phyloP scores from a whole-genome alignment of 53 echinoderm and acorn worm genomes.

The Arbacia lixula region DNA sequence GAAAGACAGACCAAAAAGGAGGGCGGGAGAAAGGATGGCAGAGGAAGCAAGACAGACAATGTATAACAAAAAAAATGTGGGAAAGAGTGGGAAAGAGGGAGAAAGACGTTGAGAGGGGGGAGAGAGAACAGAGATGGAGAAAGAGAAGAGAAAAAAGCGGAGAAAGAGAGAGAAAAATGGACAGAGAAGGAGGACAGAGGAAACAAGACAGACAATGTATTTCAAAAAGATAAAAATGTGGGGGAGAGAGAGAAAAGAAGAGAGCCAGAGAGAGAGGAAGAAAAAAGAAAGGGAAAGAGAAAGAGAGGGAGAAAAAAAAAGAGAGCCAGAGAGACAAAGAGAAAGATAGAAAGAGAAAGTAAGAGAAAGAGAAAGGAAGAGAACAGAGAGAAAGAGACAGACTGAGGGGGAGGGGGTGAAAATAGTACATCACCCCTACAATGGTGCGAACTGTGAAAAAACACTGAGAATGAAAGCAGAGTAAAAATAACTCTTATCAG shows the following conservation, averaged over 20 bases:
- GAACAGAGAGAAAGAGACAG: not conserved
- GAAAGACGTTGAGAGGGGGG: not conserved
- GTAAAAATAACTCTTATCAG: too few relatives aligned
- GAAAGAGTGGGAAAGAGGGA: not conserved
- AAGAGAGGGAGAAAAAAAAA: not conserved
- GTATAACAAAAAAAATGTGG: not conserved
- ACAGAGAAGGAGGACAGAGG: not conserved
- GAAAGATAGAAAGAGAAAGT: not conserved
- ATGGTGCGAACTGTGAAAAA: too few relatives aligned
- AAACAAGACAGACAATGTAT: not conserved
- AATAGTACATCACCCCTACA: too few relatives aligned
- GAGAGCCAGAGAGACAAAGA: not conserved
- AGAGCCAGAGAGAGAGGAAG: not conserved
- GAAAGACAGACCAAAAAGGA: not conserved
- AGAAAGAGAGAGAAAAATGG: not conserved
- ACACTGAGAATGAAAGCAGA: not conserved
- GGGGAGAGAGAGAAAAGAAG: not conserved
- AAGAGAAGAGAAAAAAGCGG: not conserved
- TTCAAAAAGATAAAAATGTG: not conserved
- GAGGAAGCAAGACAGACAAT: not conserved
- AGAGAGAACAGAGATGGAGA: not conserved
- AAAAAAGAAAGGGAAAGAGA: not conserved
- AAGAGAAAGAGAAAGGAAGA: not conserved
- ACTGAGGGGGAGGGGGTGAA: not conserved
- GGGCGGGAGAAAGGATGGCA: not conserved